phyloP scores from a whole-genome alignment of 2,888 invertebrate genomes.

The Cosmopolites sordidus region DNA sequence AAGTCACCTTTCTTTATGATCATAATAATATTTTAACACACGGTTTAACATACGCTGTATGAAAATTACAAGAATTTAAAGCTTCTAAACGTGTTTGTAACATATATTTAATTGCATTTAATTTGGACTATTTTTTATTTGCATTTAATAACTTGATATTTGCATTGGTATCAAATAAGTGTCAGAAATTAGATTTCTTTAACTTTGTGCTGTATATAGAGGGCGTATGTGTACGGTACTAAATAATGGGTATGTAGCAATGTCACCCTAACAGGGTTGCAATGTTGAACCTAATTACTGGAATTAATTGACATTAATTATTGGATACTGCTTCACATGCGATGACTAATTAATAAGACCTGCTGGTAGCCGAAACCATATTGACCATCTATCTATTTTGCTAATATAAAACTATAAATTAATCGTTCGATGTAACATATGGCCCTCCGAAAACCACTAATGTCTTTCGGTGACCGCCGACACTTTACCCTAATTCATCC shows the following conservation, averaged over 20 bases:
- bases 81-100: too few relatives aligned
- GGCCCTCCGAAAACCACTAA: slow-evolving; percentile 23
- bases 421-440: slow-evolving; percentile 24
- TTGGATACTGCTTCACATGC: slow-evolving; percentile 38
- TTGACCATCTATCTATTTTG: slow-evolving; percentile 28
- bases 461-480: slow-evolving; percentile 14
- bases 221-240: slow-evolving; percentile 7
- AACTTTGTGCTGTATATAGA: not conserved
- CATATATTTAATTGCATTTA: too few relatives aligned
- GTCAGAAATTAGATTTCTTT: too few relatives aligned
- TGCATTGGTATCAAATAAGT: too few relatives aligned
- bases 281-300: slow-evolving; percentile 46
- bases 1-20: too few relatives aligned
- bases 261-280: slow-evolving; percentile 39
- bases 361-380: slow-evolving; percentile 33
- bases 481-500: slow-evolving; percentile 19
- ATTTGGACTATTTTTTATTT: too few relatives aligned
- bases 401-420: slow-evolving; percentile 26
- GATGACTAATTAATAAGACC: slow-evolving; percentile 44
- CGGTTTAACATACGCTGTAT: too few relatives aligned
- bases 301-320: slow-evolving; percentile 49
- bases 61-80: too few relatives aligned
- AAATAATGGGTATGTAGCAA: slow-evolving; percentile 29
- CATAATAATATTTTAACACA: too few relatives aligned
- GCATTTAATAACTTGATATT: too few relatives aligned